Conservation (phyloP, 2,888 invertebrate genomes). For the Carcina quercana region DNA sequence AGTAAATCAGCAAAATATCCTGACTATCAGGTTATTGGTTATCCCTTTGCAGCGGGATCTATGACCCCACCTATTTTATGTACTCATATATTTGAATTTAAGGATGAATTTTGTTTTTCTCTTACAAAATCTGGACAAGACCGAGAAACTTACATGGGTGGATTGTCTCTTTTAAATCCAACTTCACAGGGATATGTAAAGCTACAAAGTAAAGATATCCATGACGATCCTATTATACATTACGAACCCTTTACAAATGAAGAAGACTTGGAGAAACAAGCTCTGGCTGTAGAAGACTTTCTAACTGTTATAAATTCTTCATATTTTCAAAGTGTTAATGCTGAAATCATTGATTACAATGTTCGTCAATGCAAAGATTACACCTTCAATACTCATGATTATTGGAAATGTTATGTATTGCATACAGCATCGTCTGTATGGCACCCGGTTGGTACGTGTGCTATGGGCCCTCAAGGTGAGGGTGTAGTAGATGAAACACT, state of each 20-base stretch:
- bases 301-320: slow-evolving; percentile 27
- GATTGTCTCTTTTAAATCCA: slow-evolving; percentile 27
- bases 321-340: slow-evolving; percentile 23
- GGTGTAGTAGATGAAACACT: slow-evolving; percentile 39
- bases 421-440: slow-evolving; percentile 76
- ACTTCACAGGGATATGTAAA: slow-evolving; percentile 34
- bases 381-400: slow-evolving; percentile 25
- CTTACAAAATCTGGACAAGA: slow-evolving; percentile 17
- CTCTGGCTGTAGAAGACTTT: slow-evolving; percentile 27
- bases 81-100: slow-evolving; percentile 19
- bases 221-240: slow-evolving; percentile 28
- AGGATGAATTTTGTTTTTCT: slow-evolving; percentile 23
- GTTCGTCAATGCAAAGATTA: slow-evolving; percentile 25
- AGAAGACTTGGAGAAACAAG: slow-evolving; percentile 28
- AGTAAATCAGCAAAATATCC: slow-evolving; percentile 31
- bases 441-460: slow-evolving; percentile 40
- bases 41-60: slow-evolving; percentile 21
- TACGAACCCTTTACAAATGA: slow-evolving; percentile 24
- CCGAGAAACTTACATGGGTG: slow-evolving; percentile 17
- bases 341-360: slow-evolving; percentile 21
- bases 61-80: slow-evolving; percentile 22
- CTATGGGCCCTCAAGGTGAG: slow-evolving; percentile 34
- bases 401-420: slow-evolving; percentile 37
- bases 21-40: slow-evolving; percentile 31
- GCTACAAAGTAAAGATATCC: slow-evolving; percentile 28